Conservation (phyloP, 2,113 vertebrate species). For the Hepsetus odoe region DNA sequence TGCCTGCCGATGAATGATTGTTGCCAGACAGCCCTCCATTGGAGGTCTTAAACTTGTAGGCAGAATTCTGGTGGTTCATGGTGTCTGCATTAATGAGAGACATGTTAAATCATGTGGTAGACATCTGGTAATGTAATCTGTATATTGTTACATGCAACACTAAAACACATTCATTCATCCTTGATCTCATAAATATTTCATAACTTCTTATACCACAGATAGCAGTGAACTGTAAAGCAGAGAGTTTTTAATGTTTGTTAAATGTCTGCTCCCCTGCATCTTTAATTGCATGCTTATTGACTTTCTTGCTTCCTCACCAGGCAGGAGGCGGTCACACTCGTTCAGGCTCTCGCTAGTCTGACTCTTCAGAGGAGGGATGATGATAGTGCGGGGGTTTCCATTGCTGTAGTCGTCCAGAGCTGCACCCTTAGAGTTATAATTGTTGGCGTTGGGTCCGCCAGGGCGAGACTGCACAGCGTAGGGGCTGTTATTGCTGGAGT, state of each 20-base stretch:
- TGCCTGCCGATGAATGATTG: constrained; percentile 85
- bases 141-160: neutral
- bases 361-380: constrained; percentile 94
- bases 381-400: constrained; percentile 91
- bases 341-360: constrained; percentile 85
- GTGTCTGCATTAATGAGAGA: constrained; percentile 69
- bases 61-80: constrained; percentile 88
- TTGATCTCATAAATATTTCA: neutral
- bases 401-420: constrained; percentile 86
- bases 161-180: neutral
- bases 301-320: constrained; percentile 78
- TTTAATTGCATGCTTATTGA: neutral
- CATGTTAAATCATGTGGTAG: neutral
- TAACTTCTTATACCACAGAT: neutral
- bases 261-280: constrained; percentile 1
- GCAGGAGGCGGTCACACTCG: constrained; percentile 88
- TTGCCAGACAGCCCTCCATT: constrained; percentile 85
- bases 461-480: constrained; percentile 82
- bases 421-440: constrained; percentile 85
- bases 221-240: neutral
- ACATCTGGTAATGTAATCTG: neutral
- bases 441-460: constrained; percentile 65
- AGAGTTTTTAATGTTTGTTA: neutral
- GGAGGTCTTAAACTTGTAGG: constrained; percentile 93
- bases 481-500: constrained; percentile 94